Evolutionary conservation across 2,113 vertebrate species (phyloP).

Genomic region (Seriola aureovittata): DNA sequence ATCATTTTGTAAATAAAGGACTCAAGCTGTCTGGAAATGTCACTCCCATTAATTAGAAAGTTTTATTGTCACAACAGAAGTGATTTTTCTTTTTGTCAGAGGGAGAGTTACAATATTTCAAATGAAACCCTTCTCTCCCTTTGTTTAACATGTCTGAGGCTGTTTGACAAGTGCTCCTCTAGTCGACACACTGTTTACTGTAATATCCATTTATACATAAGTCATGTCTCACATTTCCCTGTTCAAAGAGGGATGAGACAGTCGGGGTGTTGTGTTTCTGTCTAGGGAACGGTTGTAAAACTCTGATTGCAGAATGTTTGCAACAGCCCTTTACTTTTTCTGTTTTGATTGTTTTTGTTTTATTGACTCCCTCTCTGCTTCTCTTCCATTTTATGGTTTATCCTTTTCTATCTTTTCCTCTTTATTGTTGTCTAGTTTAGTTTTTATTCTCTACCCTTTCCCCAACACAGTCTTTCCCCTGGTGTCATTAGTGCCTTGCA

Average conservation of each 20-base stretch:
- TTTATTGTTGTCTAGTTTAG: slow-evolving; percentile 47
- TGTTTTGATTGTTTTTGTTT: slow-evolving; percentile 52
- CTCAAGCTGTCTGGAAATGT: slow-evolving; percentile 16
- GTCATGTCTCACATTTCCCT: slow-evolving; percentile 1
- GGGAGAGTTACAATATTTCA: neutral
- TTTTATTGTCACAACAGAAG: slow-evolving; percentile 21
- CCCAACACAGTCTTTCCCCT: slow-evolving; percentile 4
- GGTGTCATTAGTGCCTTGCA: slow-evolving; percentile 51
- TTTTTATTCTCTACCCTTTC: slow-evolving; percentile 42
- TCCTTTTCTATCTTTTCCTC: slow-evolving; percentile 28
- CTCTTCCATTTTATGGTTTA: slow-evolving; percentile 47
- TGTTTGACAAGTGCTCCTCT: slow-evolving; percentile 28
- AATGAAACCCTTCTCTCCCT: neutral
- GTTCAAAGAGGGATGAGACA: neutral
- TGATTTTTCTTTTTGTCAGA: slow-evolving; percentile 6
- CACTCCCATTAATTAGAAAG: slow-evolving; percentile 28
- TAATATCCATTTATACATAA: slow-evolving; percentile 25
- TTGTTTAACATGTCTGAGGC: slow-evolving; percentile 28
- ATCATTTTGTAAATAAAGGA: slow-evolving; percentile 12
- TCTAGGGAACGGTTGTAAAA: slow-evolving; percentile 37
- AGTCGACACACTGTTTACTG: slow-evolving; percentile 17
- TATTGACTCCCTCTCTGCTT: slow-evolving; percentile 41
- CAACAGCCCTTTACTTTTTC: slow-evolving; percentile 5
- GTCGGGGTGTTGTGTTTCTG: slow-evolving; percentile 15
- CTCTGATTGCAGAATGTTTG: slow-evolving; percentile 28